A percentile compares a stretch with the other conserved stretches of the same genome.
Evolutionary conservation across 1,140 invertebrate genomes (phyloP).

Genomic region (Littorina saxatilis): DNA sequence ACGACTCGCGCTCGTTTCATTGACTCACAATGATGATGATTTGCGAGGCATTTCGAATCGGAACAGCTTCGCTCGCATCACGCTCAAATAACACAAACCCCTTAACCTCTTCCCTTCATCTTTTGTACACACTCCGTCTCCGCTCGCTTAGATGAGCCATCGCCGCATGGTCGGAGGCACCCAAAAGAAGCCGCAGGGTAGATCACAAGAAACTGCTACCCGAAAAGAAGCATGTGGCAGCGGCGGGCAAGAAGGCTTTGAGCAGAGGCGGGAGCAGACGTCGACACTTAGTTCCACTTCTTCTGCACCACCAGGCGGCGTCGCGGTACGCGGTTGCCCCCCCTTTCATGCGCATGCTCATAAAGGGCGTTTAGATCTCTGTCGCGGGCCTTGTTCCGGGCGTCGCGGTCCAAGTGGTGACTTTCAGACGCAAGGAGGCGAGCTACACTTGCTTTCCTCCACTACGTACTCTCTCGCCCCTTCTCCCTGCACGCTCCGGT

Average conservation of each 20-base stretch:
- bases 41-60: no score
- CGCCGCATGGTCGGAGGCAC: neutral
- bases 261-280: neutral
- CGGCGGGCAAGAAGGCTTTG: neutral
- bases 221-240: no score
- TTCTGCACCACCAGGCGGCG: neutral
- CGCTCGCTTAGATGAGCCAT: neutral
- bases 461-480: neutral
- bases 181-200: neutral
- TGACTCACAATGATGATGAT: no score
- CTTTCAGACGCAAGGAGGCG: neutral
- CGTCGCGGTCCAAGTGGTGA: neutral
- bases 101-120: no score
- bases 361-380: neutral
- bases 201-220: no score
- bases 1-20: no score
- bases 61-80: no score
- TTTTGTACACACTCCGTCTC: neutral
- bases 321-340: neutral
- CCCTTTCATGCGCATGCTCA: neutral
- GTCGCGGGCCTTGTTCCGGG: neutral
- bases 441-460: neutral
- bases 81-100: no score
- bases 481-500: neutral
- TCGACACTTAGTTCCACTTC: conserved; percentile 11